Percentiles rank a stretch among this genome's conserved stretches.
phyloP scores from a whole-genome alignment of 2,888 invertebrate species.

The Diplazon laetatorius region DNA sequence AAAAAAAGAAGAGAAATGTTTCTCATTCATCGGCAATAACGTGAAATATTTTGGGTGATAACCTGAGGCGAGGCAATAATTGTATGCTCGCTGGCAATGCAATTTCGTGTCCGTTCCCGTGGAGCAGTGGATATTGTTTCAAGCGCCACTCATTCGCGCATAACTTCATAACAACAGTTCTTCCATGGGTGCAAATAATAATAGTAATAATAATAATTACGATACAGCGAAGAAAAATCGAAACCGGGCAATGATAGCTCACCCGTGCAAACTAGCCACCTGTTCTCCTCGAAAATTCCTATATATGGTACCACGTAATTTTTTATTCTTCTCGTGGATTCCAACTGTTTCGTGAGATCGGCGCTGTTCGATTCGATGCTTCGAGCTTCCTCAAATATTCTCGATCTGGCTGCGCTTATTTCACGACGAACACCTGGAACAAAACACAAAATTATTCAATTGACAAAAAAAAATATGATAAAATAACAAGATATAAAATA shows the following conservation, averaged over 20 bases:
- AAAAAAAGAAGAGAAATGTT: not conserved
- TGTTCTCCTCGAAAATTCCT: conserved; percentile 85
- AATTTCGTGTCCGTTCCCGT: not conserved
- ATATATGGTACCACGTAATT: conserved; percentile 78
- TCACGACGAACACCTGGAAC: conserved; percentile 85
- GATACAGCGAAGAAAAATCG: not conserved
- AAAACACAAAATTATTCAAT: conserved; percentile 3
- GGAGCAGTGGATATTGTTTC: not conserved
- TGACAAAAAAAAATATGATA: not conserved
- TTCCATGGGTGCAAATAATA: not conserved
- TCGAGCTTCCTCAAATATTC: conserved; percentile 85
- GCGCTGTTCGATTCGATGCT: conserved; percentile 85
- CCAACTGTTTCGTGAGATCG: conserved; percentile 83
- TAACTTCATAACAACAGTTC: not conserved
- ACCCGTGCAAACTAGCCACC: conserved; percentile 87
- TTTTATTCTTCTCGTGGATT: conserved; percentile 75
- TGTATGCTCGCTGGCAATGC: not conserved
- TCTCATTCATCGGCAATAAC: not conserved
- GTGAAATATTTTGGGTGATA: not conserved
- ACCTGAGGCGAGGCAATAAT: not conserved
- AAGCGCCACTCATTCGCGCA: not conserved
- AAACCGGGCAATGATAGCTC: conserved; percentile 68
- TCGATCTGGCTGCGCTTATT: conserved; percentile 84
- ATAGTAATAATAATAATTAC: too few relatives aligned
- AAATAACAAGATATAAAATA: not conserved